Conservation (phyloP, 2,797 vertebrate species). For the Poecilia wingei region DNA sequence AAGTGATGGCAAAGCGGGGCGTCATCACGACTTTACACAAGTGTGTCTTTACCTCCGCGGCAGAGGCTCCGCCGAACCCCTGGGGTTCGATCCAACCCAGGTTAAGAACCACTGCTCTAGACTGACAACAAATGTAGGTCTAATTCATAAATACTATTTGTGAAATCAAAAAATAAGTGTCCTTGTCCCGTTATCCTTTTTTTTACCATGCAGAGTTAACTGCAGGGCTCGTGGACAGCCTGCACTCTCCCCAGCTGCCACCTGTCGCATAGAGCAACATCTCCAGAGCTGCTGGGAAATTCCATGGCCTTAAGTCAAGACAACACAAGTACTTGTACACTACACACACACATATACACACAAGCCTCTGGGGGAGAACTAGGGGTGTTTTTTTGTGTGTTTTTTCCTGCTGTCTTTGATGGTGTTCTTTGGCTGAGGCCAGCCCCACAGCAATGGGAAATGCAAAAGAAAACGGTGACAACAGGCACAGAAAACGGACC, state of each 20-base stretch:
- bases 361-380: conserved; percentile 17
- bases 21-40: no score
- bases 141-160: background rate
- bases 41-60: no score
- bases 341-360: conserved; percentile 49
- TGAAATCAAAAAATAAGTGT: background rate
- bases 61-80: no score
- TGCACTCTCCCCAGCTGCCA: conserved; percentile 61
- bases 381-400: background rate
- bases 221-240: conserved; percentile 51
- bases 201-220: conserved; percentile 43
- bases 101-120: no score
- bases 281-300: conserved; percentile 44
- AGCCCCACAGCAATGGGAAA: conserved; percentile 48
- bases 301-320: conserved; percentile 41
- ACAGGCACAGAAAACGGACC: conserved; percentile 40
- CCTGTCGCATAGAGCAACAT: conserved; percentile 47
- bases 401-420: conserved; percentile 13
- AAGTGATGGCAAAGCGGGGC: no score
- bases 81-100: no score
- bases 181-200: conserved; percentile 7
- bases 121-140: background rate
- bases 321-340: conserved; percentile 38
- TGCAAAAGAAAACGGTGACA: conserved; percentile 53
- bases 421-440: conserved; percentile 46